Evolutionary conservation across 2,888 invertebrate species (phyloP), one percentile per base, ranked within the genome.

Genomic region (Lamellibrachia columna): DNA sequence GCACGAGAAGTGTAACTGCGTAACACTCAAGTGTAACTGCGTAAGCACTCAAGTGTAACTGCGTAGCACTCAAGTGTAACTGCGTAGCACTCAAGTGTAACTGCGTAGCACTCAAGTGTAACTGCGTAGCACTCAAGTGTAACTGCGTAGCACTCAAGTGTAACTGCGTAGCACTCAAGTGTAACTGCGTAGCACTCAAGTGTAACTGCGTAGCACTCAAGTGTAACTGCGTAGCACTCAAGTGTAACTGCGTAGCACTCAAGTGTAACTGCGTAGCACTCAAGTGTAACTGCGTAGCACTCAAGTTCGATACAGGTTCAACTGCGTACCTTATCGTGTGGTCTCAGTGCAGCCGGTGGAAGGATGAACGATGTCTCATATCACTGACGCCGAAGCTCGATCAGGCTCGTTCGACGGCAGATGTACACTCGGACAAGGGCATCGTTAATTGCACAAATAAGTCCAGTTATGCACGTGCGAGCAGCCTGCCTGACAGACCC

Each of bases 401-500:
- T 75, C 15, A 6, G 22, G 22, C 22, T 75, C 11, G 75, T 22
- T 2, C n/a, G 75, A 75, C 22, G 75, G 3, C 3, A 75, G 75
- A 75, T 75, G 22, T 22, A 22, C n/a, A 22, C 6, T 6, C 75
- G 75, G 75, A 22, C 75, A 75, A 22, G 75, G 6, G n/a, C 75
- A 22, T 75, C 75, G 75, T 22, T 75, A 75, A 75, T 75, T 75
- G 75, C 15, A 75, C 75, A 75, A 75, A 75, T 75, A 75, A 75
- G 75, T n/a, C 75, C 22, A 75, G 75, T 75, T 75, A 75, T 75
- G n/a, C 75, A 75, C 75, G 22, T n/a, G 75, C 75, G 75, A 75
- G 22, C 75, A 15, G 75, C 75, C n/a, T 75, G n/a, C 22, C 4
- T n/a, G 75, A 75, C 4, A 6, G 22, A 11, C 75, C 75, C 15